phyloP scores from a whole-genome alignment of 2,888 invertebrate genomes.

The Drosophila tanythrix region DNA sequence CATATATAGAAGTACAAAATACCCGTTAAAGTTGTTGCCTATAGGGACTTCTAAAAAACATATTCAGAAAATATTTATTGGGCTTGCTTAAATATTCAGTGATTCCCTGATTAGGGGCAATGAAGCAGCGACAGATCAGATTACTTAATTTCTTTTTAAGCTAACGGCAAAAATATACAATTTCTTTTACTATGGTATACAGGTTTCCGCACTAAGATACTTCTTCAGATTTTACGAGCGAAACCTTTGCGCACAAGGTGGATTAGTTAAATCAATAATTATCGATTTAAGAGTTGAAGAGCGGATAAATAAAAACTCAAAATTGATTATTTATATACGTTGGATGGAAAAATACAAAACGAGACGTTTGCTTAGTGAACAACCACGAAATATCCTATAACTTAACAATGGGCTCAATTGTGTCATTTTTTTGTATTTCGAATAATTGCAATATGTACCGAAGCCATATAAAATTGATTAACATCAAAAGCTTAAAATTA shows the following conservation, averaged over 20 bases:
- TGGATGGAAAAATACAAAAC: conserved; percentile 40
- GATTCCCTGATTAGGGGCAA: conserved; percentile 41
- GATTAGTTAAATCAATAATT: conserved; percentile 58
- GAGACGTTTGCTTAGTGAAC: neutral
- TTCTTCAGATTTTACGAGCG: conserved; percentile 26
- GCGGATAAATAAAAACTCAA: conserved; percentile 43
- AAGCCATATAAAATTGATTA: neutral
- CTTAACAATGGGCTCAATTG: neutral
- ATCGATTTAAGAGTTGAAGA: conserved; percentile 38
- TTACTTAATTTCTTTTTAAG: conserved; percentile 20
- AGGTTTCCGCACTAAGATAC: conserved; percentile 36
- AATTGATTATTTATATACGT: conserved; percentile 53
- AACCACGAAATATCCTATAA: conserved; percentile 33
- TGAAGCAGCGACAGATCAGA: conserved; percentile 7
- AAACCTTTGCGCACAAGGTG: conserved; percentile 38
- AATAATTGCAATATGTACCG: neutral
- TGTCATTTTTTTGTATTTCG: too few relatives aligned
- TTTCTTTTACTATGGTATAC: conserved; percentile 38
- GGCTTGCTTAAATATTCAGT: conserved; percentile 54
- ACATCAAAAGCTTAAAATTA: neutral
- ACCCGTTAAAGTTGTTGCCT: conserved; percentile 6
- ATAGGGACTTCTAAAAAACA: conserved; percentile 8
- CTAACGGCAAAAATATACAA: conserved; percentile 48
- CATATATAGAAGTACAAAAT: conserved; percentile 1
- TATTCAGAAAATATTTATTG: conserved; percentile 41